Conservation (phyloP, 2,797 vertebrate species). For the Rhabdophis nuchalis region DNA sequence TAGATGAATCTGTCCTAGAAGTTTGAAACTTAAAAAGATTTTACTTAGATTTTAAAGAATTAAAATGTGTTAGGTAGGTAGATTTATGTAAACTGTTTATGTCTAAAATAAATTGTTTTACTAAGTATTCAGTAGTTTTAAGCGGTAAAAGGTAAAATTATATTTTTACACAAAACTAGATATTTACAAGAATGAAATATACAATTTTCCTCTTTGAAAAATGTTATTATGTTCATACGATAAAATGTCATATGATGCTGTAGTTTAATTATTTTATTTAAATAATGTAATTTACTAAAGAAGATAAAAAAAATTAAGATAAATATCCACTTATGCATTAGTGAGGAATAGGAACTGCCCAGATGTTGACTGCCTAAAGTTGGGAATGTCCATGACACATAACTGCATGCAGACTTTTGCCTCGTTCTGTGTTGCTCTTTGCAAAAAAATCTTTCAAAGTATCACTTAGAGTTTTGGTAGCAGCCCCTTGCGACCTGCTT, state of each 20-base stretch:
- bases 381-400: neutral
- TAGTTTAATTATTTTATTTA: slow-evolving; percentile 25
- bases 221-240: slow-evolving; percentile 5
- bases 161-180: slow-evolving; percentile 50
- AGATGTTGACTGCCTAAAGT: neutral
- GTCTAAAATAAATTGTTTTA: neutral
- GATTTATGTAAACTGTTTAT: neutral
- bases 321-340: neutral
- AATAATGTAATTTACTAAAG: neutral
- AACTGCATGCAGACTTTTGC: neutral
- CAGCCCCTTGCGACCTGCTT: neutral
- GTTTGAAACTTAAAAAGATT: neutral
- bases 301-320: neutral
- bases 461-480: neutral
- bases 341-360: neutral
- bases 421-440: neutral
- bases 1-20: neutral
- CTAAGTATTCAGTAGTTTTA: slow-evolving; percentile 15
- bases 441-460: neutral
- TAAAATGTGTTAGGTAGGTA: neutral
- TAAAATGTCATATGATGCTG: slow-evolving; percentile 20
- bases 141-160: slow-evolving; percentile 44
- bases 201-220: slow-evolving; percentile 40
- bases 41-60: slow-evolving; percentile 12
- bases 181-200: slow-evolving; percentile 28